A percentile compares a stretch with the other conserved stretches of the same genome.
Conservation (phyloP, 2,888 invertebrate genomes). For the Acanthacorydalis orientalis region DNA sequence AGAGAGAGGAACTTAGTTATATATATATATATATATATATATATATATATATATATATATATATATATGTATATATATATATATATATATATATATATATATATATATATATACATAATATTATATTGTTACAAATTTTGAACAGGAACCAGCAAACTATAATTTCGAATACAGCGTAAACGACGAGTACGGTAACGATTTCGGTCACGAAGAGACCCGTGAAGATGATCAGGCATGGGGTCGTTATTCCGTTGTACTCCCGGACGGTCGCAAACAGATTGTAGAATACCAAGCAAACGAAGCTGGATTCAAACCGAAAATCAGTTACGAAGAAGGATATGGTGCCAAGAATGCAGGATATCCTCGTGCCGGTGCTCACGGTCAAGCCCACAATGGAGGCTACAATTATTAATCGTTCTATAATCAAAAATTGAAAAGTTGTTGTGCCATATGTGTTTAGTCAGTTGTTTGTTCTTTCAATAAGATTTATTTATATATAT, state of each 20-base stretch:
- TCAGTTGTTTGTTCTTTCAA: too few species aligned
- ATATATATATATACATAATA: neutral
- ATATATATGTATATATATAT: too few species aligned
- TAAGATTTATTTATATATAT: too few species aligned
- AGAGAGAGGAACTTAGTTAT: too few species aligned
- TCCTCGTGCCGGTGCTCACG: slow-evolving; percentile 16
- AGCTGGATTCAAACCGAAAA: slow-evolving; percentile 47
- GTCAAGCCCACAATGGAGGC: slow-evolving; percentile 10
- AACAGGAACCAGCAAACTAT: slow-evolving; percentile 48
- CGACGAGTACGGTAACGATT: slow-evolving; percentile 45
- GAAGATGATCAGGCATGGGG: slow-evolving; percentile 45
- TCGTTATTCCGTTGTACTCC: slow-evolving; percentile 44
- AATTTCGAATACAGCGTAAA: slow-evolving; percentile 50
- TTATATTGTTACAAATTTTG: slow-evolving; percentile 1
- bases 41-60: too few species aligned
- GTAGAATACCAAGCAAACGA: slow-evolving; percentile 53
- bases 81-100: neutral
- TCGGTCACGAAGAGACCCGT: slow-evolving; percentile 46
- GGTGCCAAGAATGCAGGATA: slow-evolving; percentile 20
- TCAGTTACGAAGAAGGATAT: slow-evolving; percentile 41
- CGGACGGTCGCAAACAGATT: slow-evolving; percentile 50
- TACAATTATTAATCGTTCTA: neutral
- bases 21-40: too few species aligned
- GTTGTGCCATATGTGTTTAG: too few species aligned
- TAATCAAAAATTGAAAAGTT: too few species aligned